These are phyloP conservation scores for Heliconius hewitsoni DNA, from an alignment of 1,140 invertebrate genomes.

Conservation along the genomic window DNA sequence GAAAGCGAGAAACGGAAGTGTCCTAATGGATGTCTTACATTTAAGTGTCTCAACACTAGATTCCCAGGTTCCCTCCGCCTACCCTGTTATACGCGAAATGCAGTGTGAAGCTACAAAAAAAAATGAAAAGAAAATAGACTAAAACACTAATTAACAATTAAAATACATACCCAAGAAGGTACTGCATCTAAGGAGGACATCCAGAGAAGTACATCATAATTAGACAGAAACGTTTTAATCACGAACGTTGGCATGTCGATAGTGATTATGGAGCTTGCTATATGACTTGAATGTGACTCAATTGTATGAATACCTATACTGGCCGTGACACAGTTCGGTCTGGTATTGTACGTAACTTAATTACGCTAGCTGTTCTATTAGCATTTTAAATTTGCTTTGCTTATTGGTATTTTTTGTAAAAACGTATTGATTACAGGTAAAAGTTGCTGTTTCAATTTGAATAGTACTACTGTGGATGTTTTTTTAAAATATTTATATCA, in stretches of 20 bases:
- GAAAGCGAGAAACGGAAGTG: no score
- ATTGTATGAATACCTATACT: not conserved
- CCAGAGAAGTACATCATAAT: slow-evolving; percentile 11
- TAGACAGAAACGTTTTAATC: slow-evolving; percentile 18
- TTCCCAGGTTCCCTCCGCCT: no score
- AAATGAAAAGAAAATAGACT: not conserved
- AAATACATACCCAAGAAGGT: not conserved
- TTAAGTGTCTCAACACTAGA: no score
- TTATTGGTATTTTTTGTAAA: not conserved
- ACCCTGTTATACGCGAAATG: no score
- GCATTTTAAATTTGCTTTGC: not conserved
- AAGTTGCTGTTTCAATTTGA: no score
- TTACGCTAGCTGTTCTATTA: not conserved
- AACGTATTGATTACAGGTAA: no score
- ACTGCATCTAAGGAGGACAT: slow-evolving; percentile 21
- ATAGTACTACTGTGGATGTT: no score
- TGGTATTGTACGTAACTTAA: not conserved
- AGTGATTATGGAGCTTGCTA: slow-evolving; percentile 22
- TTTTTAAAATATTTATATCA: no score
- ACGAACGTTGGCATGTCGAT: slow-evolving; percentile 33
- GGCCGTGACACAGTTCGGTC: not conserved
- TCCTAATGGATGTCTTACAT: no score
- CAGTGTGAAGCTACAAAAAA: not conserved
- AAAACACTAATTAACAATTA: not conserved
- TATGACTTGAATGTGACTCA: slow-evolving; percentile 23